These are phyloP conservation scores for Melanerpes formicivorus DNA, from an alignment of 2,113 vertebrate species.

Conservation along the genomic window DNA sequence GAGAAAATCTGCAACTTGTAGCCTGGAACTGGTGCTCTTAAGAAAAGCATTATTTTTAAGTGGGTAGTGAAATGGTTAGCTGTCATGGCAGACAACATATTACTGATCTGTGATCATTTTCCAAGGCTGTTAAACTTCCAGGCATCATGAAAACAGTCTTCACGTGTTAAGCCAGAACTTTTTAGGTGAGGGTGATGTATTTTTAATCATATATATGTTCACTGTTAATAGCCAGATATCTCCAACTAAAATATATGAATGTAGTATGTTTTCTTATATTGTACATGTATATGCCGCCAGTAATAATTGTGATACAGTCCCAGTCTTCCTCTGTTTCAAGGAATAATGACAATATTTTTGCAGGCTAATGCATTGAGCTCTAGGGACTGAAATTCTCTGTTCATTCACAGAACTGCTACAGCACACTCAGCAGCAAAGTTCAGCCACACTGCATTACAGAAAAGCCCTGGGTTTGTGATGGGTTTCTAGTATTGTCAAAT, in stretches of 20 bases:
- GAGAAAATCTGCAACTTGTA: constrained; percentile 12
- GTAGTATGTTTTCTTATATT: not conserved
- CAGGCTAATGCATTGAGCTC: not conserved
- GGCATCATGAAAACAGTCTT: not conserved
- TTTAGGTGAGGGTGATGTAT: not conserved
- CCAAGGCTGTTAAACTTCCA: not conserved
- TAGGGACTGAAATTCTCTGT: not conserved
- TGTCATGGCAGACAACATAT: not conserved
- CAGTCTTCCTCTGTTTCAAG: constrained; percentile 1
- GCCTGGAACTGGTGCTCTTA: not conserved
- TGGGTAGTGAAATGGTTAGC: not conserved
- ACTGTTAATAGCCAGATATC: not conserved
- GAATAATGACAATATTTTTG: not conserved
- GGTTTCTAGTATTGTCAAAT: not conserved
- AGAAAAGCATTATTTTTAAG: not conserved
- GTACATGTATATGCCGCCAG: not conserved
- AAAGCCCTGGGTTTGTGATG: not conserved
- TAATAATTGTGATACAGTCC: not conserved
- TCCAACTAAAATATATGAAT: not conserved
- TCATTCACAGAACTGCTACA: not conserved
- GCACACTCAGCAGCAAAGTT: not conserved
- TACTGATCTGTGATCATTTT: constrained; percentile 5
- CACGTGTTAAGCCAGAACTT: not conserved
- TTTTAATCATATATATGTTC: not conserved
- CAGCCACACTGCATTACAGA: not conserved